phyloP scores from a whole-genome alignment of 2,797 vertebrate species.

The Phrynocephalus vlangalii region DNA sequence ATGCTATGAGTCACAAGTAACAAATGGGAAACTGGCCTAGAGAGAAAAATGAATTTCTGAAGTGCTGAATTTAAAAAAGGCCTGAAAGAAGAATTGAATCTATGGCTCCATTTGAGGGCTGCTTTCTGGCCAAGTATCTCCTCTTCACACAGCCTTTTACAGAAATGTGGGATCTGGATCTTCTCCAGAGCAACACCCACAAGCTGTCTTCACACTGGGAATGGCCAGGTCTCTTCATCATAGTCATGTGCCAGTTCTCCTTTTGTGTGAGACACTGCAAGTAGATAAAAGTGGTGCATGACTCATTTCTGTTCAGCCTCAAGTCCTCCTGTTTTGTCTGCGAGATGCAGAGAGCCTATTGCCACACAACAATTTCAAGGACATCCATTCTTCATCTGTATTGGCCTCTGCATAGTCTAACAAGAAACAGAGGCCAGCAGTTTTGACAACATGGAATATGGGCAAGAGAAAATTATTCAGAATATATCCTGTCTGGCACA shows the following conservation, averaged over 20 bases:
- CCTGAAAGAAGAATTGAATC: not conserved
- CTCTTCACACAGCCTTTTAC: not conserved
- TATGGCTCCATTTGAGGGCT: not conserved
- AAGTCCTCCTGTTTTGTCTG: not conserved
- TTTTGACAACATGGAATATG: not conserved
- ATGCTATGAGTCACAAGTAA: too few relatives aligned
- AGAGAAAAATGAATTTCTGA: not conserved
- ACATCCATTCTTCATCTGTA: too few relatives aligned
- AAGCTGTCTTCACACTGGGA: not conserved
- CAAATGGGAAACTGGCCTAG: not conserved
- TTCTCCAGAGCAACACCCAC: not conserved
- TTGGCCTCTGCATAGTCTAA: not conserved
- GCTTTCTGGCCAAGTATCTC: not conserved
- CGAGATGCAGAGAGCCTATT: not conserved
- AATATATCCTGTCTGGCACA: not conserved
- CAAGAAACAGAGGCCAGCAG: not conserved
- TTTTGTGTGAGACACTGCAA: not conserved
- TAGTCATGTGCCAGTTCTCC: not conserved
- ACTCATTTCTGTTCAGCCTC: not conserved
- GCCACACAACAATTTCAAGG: not conserved
- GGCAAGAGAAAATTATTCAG: not conserved
- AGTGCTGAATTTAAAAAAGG: not conserved
- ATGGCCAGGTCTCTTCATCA: not conserved
- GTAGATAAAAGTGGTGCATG: not conserved
- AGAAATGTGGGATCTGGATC: not conserved